Conservation (phyloP, 2,797 vertebrate genomes). For the Cyclopterus lumpus region DNA sequence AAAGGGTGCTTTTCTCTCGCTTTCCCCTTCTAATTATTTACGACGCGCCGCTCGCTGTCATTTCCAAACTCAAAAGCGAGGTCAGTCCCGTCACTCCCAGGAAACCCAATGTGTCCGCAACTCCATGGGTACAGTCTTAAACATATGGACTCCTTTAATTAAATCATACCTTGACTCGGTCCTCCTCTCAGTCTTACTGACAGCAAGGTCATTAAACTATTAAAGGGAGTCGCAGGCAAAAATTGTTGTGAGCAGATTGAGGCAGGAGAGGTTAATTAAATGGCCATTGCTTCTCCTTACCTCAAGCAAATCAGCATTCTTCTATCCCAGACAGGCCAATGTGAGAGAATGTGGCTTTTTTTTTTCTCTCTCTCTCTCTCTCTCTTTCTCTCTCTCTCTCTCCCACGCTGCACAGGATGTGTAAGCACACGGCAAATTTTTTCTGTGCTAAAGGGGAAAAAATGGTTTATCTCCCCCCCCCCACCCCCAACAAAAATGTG, state of each 20-base stretch:
- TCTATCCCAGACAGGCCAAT: slow-evolving; percentile 72
- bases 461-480: slow-evolving; percentile 57
- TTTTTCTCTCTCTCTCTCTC: slow-evolving; percentile 13
- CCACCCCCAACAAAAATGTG: not conserved
- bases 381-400: not conserved
- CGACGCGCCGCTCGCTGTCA: slow-evolving; percentile 62
- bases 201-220: slow-evolving; percentile 87
- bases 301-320: slow-evolving; percentile 82
- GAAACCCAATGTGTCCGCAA: slow-evolving; percentile 68
- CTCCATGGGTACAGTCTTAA: slow-evolving; percentile 73
- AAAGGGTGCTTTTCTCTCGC: slow-evolving; percentile 53
- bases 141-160: slow-evolving; percentile 85
- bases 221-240: slow-evolving; percentile 82
- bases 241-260: slow-evolving; percentile 84
- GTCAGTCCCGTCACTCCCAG: slow-evolving; percentile 69
- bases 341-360: slow-evolving; percentile 72
- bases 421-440: slow-evolving; percentile 27
- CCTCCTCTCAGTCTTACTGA: slow-evolving; percentile 83
- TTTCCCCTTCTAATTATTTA: slow-evolving; percentile 74
- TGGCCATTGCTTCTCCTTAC: slow-evolving; percentile 82
- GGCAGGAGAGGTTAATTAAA: slow-evolving; percentile 87
- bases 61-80: slow-evolving; percentile 74
- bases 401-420: slow-evolving; percentile 44
- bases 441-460: slow-evolving; percentile 37
- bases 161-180: slow-evolving; percentile 85